Percentiles rank a stretch among this genome's conserved stretches.
phyloP scores from a whole-genome alignment of 2,797 vertebrate genomes.

The Remorina albescens region DNA sequence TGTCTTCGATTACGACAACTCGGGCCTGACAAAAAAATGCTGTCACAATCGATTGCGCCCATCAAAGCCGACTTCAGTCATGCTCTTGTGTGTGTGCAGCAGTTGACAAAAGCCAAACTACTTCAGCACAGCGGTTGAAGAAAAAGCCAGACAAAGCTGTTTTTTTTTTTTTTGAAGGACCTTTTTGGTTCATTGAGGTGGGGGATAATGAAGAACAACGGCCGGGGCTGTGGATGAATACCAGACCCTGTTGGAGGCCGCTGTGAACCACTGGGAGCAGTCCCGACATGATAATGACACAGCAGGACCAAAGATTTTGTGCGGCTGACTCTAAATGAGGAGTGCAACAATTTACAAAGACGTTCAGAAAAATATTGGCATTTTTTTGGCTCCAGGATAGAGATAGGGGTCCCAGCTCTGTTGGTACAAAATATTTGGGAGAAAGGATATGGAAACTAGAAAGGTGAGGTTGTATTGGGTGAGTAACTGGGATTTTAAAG shows the following conservation, averaged over 20 bases:
- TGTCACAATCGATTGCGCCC: neutral
- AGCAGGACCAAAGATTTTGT: slow-evolving; percentile 28
- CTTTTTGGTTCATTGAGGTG: slow-evolving; percentile 16
- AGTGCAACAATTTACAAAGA: slow-evolving; percentile 28
- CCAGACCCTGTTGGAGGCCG: slow-evolving; percentile 23
- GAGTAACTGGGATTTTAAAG: slow-evolving; percentile 18
- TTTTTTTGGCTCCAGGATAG: neutral
- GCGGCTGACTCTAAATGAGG: slow-evolving; percentile 28
- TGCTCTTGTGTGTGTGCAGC: slow-evolving; percentile 1
- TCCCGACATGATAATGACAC: slow-evolving; percentile 48
- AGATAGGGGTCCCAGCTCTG: neutral
- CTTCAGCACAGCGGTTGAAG: slow-evolving; percentile 8
- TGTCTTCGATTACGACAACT: neutral
- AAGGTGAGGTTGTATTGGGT: neutral
- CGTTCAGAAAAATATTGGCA: slow-evolving; percentile 8
- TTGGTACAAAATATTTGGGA: slow-evolving; percentile 1
- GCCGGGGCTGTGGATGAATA: slow-evolving; percentile 28
- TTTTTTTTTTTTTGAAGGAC: slow-evolving; percentile 34
- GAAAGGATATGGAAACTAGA: slow-evolving; percentile 1
- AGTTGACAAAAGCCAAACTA: slow-evolving; percentile 22
- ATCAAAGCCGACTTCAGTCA: neutral
- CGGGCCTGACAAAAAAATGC: neutral
- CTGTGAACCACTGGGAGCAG: slow-evolving; percentile 28
- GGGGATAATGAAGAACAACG: slow-evolving; percentile 33
- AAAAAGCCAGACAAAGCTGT: slow-evolving; percentile 5